Conservation (phyloP, 2,797 vertebrate genomes). For the Sebastes nivosus region DNA sequence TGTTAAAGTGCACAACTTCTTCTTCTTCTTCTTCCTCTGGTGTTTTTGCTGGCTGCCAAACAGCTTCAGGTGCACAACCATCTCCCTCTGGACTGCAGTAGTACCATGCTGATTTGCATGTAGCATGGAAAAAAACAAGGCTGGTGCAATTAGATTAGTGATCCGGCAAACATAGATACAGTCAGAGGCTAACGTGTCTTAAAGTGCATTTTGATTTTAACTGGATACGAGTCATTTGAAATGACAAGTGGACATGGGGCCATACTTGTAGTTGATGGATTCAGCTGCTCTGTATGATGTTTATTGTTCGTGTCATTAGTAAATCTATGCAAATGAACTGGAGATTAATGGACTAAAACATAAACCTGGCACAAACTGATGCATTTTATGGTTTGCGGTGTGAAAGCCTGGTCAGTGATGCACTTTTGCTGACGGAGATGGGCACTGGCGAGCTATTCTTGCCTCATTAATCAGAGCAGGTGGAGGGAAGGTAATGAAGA, state of each 20-base stretch:
- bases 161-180: too few species aligned
- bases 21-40: too few species aligned
- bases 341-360: slow-evolving; percentile 14
- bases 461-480: slow-evolving; percentile 65
- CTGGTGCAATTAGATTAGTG: neutral
- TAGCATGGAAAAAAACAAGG: neutral
- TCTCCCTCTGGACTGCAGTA: neutral
- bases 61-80: neutral
- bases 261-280: neutral
- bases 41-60: neutral
- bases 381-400: neutral
- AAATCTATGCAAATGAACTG: slow-evolving; percentile 10
- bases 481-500: slow-evolving; percentile 53
- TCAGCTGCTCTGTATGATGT: neutral
- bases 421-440: slow-evolving; percentile 31
- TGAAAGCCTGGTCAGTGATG: slow-evolving; percentile 5
- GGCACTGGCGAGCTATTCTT: slow-evolving; percentile 21
- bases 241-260: neutral
- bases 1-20: neutral
- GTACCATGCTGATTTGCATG: neutral
- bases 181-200: fast-evolving
- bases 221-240: neutral
- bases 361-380: neutral
- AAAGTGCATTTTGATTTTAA: neutral
- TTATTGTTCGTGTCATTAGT: neutral